A percentile compares a stretch with the other conserved stretches of the same genome.
Evolutionary conservation across 1,140 invertebrate genomes (phyloP).

Genomic region (Dendrolimus punctatus): DNA sequence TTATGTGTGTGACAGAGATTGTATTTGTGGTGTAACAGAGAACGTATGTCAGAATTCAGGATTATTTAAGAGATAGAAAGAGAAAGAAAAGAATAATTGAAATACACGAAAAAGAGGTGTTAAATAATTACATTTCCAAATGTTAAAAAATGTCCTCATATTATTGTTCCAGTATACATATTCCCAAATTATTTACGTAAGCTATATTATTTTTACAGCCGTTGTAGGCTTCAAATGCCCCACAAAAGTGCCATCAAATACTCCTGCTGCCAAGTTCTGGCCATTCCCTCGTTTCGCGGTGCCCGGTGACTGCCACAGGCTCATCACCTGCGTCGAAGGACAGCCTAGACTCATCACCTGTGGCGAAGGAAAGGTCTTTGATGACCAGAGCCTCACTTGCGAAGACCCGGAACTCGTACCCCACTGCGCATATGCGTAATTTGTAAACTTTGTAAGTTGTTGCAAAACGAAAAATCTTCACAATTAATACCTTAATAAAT

Average conservation of each 20-base stretch:
- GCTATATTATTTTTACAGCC: slow-evolving; percentile 58
- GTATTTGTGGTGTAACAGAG: too few species aligned
- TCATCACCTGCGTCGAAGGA: slow-evolving; percentile 92
- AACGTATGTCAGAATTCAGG: too few species aligned
- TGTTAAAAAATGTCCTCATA: neutral
- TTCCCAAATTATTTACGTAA: too few species aligned
- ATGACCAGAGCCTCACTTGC: slow-evolving; percentile 86
- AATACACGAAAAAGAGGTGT: too few species aligned
- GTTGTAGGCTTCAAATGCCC: slow-evolving; percentile 90
- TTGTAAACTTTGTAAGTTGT: slow-evolving; percentile 11
- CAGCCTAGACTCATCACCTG: slow-evolving; percentile 89
- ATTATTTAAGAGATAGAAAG: too few species aligned
- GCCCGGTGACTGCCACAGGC: slow-evolving; percentile 84
- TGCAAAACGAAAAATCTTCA: slow-evolving; percentile 19
- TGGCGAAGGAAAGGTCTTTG: slow-evolving; percentile 88
- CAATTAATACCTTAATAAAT: neutral
- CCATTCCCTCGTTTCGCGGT: slow-evolving; percentile 91
- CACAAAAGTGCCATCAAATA: slow-evolving; percentile 83
- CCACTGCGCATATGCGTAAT: slow-evolving; percentile 64
- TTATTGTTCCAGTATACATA: too few species aligned
- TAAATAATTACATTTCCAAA: too few species aligned
- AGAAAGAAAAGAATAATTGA: too few species aligned
- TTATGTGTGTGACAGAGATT: too few species aligned
- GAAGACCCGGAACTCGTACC: slow-evolving; percentile 85
- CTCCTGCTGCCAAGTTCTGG: slow-evolving; percentile 88